Base-by-base conservation (phyloP, 2,888 invertebrate genomes). In the Pardosa pseudoannulata region DNA sequence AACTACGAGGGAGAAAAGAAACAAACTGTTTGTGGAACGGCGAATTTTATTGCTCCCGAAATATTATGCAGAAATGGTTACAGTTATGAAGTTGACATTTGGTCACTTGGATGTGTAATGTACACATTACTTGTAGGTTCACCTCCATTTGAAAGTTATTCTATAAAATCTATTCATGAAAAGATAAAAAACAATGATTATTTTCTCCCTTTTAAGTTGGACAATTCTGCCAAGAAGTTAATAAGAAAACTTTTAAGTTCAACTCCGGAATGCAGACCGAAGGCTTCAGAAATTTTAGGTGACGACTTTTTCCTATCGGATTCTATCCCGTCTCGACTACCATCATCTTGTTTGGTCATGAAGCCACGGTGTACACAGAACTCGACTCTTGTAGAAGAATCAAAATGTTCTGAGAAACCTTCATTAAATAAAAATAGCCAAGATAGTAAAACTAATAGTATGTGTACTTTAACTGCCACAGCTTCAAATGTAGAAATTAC, bases 31-130 rank as follows among this genome's bases (percentile, higher is more conserved):
- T 99, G 99, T 91, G 99, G 99, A n/a, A 99, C 99, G 6, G 99
- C 99, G 0, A 99, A 99, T 92, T 99, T 99, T 91, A 99, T 99
- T 90, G 99, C 99, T 0, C 99, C 99, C 0, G 99, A 99, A 92
- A 98, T 99, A 90, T 93, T 99, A 90, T 96, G 95, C 68, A 99
- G 99, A 92, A 96, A 96, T 91, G 99, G 99, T 0, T 99, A 99
- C 92, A 98, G 98, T 56, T 99, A 95, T 91, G 99, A 99, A 93
- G 99, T 99, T 9, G 99, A 99, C 92, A 95, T 99, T 89, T 99
- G 99, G 99, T 99, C 99, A 36, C 94, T 99, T 90, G 99, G 98
- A n/a, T 98, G 97, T 92, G 98, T 99, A 90, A 95, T 99, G 97
- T 93, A 97, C 92, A 99, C 99, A 0, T 92, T 99, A 89, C 93